A percentile compares a stretch with the other conserved stretches of the same genome.
Conservation (phyloP, 1,140 invertebrate species). For the Campodea augens region DNA sequence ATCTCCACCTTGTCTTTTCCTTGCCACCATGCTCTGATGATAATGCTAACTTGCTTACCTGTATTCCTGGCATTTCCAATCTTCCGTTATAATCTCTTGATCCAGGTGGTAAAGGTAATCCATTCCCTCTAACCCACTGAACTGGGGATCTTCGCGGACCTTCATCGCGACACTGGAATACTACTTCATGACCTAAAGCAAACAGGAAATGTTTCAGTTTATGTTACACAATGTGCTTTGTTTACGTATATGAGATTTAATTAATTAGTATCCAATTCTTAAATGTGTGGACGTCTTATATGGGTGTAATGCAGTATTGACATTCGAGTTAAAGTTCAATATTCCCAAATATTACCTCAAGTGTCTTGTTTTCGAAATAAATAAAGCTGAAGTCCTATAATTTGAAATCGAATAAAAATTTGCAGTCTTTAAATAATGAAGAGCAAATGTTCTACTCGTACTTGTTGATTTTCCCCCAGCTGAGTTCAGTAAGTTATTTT, state of each 20-base stretch:
- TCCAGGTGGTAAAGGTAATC: conserved; percentile 44
- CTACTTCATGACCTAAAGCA: conserved; percentile 58
- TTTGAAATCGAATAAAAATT: too few relatives aligned
- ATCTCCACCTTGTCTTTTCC: neutral
- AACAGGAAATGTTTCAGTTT: neutral
- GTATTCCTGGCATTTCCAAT: conserved; percentile 66
- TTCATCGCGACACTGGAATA: conserved; percentile 80
- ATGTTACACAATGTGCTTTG: neutral
- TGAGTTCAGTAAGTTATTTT: too few relatives aligned
- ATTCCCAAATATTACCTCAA: neutral
- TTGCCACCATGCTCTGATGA: neutral
- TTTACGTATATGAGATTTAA: neutral
- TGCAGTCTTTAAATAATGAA: too few relatives aligned
- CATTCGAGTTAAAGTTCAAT: neutral
- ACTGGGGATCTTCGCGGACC: conserved; percentile 51
- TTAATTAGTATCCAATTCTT: neutral
- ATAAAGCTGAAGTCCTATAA: too few relatives aligned
- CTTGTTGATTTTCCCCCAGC: too few relatives aligned
- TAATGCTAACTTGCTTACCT: conserved; percentile 29
- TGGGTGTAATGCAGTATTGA: neutral
- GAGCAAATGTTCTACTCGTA: too few relatives aligned
- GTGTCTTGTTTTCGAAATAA: neutral
- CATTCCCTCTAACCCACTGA: conserved; percentile 48
- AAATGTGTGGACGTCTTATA: neutral
- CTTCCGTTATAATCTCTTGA: conserved; percentile 50